Base-by-base conservation (phyloP, 2,113 vertebrate genomes). In the Catagonus wagneri region DNA sequence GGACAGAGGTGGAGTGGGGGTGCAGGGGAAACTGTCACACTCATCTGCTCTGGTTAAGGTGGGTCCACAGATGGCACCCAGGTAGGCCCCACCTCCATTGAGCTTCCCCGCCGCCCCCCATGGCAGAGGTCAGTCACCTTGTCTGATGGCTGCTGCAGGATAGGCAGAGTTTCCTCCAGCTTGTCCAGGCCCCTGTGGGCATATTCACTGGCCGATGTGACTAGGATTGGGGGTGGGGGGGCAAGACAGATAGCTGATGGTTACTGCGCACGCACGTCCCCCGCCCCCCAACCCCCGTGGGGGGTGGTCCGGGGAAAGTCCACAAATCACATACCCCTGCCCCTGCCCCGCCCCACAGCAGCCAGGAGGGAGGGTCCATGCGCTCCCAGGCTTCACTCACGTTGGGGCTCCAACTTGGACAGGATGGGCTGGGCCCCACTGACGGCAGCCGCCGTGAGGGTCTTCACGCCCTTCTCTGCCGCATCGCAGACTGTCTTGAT, bases 121-220 rank as follows among this genome's bases (percentile, higher is more conserved):
- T 1, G 19, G 14, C 1, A 1, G 34, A 1, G 1, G 1, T 16
- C 19, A 4, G 6, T 63, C 72, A 99, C 99, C 99, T 99, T 99
- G 58, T 99, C 99, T 7, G 99, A 98, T 7, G 99, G 99, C 89
- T 99, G 98, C 23, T 99, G 99, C 94, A 99, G 98, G 95, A 99
- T 98, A 4, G 99, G 99, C 92, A 99, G 89, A 4, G 80, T 99
- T 93, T 99, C 98, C 87, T 99, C 99, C 98, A 99, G 98, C 56
- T 99, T 99, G 90, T 99, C 99, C 97, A 99, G 97, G 3, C 99
- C 99, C 94, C 98, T 99, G 79, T 99, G 99, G 68, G 99, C 99
- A 0, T 99, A 99, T 27, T 99, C 98, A 22, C 99, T 99, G 86
- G 99, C 99, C 0, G 99, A 98, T 0, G 99, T 96, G 76, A 99